phyloP scores from a whole-genome alignment of 2,888 invertebrate species.

The Dasysyrphus albostriatus region DNA sequence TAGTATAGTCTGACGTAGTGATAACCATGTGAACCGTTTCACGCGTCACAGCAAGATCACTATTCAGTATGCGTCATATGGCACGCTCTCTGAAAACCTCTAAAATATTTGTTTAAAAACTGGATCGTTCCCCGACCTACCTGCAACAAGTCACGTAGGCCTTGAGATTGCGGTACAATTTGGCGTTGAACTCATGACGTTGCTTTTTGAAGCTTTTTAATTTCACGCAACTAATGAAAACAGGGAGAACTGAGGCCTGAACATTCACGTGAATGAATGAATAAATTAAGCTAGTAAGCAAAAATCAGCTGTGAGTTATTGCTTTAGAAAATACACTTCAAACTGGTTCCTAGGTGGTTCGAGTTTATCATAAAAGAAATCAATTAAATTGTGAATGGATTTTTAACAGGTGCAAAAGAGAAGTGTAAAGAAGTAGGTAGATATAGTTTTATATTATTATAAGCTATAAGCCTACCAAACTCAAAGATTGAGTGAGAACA shows the following conservation, averaged over 20 bases:
- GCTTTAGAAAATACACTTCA: not conserved
- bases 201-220: not conserved
- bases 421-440: not conserved
- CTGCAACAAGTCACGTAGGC: conserved; percentile 8
- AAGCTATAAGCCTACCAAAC: not conserved
- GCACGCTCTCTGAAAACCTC: not conserved
- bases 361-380: not conserved
- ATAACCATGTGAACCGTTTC: not conserved
- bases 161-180: not conserved
- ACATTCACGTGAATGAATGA: conserved; percentile 3
- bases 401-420: conserved; percentile 8
- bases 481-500: not conserved
- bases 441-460: not conserved
- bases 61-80: not conserved
- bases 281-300: not conserved
- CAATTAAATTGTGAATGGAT: conserved; percentile 9
- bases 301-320: conserved; percentile 6
- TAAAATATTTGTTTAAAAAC: not conserved
- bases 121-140: not conserved
- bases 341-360: not conserved
- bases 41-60: not conserved
- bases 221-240: not conserved
- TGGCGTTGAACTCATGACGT: not conserved
- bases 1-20: not conserved
- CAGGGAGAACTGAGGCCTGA: not conserved